Evolutionary conservation across 1,140 invertebrate genomes (phyloP), one percentile per base, ranked within the genome.

Genomic region (Diorhabda sublineata): DNA sequence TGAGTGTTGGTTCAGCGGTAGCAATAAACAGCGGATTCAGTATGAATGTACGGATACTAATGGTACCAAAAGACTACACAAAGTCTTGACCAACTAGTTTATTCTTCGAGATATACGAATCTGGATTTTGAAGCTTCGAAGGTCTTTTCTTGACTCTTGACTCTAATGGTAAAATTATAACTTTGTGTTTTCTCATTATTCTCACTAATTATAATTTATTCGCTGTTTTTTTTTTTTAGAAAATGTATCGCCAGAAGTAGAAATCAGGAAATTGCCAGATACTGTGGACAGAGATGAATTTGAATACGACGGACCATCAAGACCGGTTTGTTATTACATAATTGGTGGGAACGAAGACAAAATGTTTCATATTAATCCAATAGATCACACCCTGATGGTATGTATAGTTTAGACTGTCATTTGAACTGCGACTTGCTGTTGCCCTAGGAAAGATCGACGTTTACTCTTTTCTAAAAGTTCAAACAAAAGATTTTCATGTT

Each of bases 291-390:
- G 89, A 75, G 91, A 95, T 79, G 92, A 93, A 75, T 86, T 92
- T 4, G 91, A 94, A 75, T 89, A 92, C 74, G 91, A 94, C 66
- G 89, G 91, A 71, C 87, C 90, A 2, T 84, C 89, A 8, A 85
- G 87, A 64, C 89, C 90, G 76, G 91, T 95, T 9, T 97, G 94
- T 78, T 96, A 95, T 78, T 96, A 91, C 77, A 92, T 97, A 69
- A 86, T 95, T 11, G 86, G 86, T 11, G 94, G 94, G 42, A 93
- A 95, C 77, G 87, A 90, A 5, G 85, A 89, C 56, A 85, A 85
- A 6, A 81, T 87, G 62, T 97, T 96, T 76, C 80, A 85, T 58
- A 79, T 97, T 8, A 89, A 96, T 75, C 87, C 87, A 41, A 85
- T 89, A 59, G 87, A 87, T 3, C 93, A 96, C 77, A 84, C 90